Evolutionary conservation across 2,113 vertebrate genomes (phyloP).

Genomic region (Sprattus sprattus): DNA sequence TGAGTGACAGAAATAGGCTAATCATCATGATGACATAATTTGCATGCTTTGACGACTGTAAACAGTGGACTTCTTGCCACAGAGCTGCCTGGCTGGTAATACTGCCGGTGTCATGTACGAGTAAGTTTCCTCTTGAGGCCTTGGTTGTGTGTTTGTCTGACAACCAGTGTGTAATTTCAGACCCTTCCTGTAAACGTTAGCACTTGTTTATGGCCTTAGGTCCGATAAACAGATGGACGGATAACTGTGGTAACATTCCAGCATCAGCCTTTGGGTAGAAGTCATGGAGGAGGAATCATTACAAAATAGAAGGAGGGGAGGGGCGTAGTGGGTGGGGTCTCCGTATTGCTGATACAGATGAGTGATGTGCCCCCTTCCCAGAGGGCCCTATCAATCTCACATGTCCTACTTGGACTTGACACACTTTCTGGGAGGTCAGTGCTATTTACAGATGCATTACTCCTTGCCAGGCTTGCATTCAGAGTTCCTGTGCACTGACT

Average conservation of each 20-base stretch:
- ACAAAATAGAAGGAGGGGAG: background rate
- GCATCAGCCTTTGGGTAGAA: background rate
- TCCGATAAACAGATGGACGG: constrained; percentile 4
- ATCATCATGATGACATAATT: background rate
- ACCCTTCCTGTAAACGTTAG: constrained; percentile 38
- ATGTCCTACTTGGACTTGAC: constrained; percentile 22
- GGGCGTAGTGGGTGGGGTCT: background rate
- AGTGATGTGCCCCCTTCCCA: background rate
- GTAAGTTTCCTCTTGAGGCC: background rate
- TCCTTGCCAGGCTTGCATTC: background rate
- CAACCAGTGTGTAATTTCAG: constrained; percentile 50
- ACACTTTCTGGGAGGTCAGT: background rate
- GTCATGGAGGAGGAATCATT: background rate
- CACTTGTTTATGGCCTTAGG: constrained; percentile 37
- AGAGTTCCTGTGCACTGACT: too few species aligned
- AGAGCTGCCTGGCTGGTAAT: background rate
- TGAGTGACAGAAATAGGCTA: background rate
- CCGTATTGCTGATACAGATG: background rate
- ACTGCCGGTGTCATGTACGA: background rate
- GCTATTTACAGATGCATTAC: constrained; percentile 36
- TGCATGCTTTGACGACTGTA: background rate
- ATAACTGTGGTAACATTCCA: background rate
- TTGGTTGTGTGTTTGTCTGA: background rate
- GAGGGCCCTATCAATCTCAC: too few species aligned
- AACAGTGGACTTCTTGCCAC: background rate